Base-by-base conservation (phyloP, 2,888 invertebrate genomes). In the Kryphioiulus occultus region DNA sequence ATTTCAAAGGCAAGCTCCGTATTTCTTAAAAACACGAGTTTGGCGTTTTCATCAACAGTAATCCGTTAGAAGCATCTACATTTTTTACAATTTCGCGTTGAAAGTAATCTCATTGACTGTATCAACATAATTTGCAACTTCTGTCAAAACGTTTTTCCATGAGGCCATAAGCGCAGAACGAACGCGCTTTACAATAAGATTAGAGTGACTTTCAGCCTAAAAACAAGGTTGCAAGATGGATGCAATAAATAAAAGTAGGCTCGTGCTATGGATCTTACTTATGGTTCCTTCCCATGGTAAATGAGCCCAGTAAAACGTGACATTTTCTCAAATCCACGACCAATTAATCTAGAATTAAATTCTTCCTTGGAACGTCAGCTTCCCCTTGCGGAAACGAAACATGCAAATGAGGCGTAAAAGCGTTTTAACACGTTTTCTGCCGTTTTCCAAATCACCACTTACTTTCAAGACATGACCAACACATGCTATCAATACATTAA, bases 101-200 rank as follows among this genome's bases (percentile, higher is more conserved):
- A 59, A 59, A 1, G n/a, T 59, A 59, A 59, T 59, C 53, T 7
- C 3, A n/a, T 3, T 59, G 5, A 59, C n/a, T 59, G 53, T 59
- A 59, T 59, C 53, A 59, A n/a, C 53, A 59, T 59, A 59, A 19
- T 59, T 59, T 59, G 53, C n/a, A 59, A 59, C 53, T 59, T 59
- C 53, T 59, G 53, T 22, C 53, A 59, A 59, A n/a, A 3, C n/a
- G n/a, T 59, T 59, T 59, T 59, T 59, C n/a, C n/a, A n/a, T 7
- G n/a, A 3, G n/a, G 53, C 53, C n/a, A 9, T 39, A 39, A 5
- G 39, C 53, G 19, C n/a, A 59, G n/a, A n/a, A n/a, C 53, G n/a
- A n/a, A n/a, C 53, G 17, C 19, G 53, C n/a, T 59, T 59, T 59
- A 7, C 53, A 59, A 59, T 59, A 59, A 59, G n/a, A 59, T 59